Conservation (phyloP, 2,797 vertebrate genomes). For the Spheniscus humboldti region DNA sequence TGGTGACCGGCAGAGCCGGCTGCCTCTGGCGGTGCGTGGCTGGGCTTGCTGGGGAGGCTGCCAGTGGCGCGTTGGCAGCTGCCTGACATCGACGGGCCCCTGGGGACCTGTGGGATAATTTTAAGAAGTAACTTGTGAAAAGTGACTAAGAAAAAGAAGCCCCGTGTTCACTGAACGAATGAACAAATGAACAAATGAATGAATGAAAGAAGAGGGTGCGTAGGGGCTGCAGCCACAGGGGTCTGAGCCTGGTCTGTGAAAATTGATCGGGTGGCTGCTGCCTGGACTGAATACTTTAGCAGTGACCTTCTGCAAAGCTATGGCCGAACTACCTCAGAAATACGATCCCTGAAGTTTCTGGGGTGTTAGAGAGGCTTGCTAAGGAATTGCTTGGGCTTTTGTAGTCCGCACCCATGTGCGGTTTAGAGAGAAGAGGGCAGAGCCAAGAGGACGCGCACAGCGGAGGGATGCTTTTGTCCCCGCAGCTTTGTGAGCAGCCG, state of each 20-base stretch:
- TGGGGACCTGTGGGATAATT: neutral
- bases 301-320: neutral
- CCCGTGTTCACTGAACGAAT: neutral
- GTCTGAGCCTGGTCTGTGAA: neutral
- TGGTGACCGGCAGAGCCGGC: neutral
- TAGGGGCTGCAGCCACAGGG: neutral
- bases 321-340: neutral
- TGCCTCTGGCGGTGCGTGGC: fast-evolving
- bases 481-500: neutral
- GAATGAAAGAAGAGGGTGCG: neutral
- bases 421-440: neutral
- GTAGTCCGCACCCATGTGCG: neutral
- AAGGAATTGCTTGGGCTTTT: neutral
- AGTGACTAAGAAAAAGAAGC: neutral
- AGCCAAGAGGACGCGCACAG: neutral
- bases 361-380: neutral
- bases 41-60: neutral
- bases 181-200: neutral
- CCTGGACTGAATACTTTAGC: neutral
- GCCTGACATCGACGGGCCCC: fast-evolving
- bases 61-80: neutral
- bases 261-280: neutral
- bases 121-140: neutral
- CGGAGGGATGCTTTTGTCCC: neutral
- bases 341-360: neutral